Evolutionary conservation across 2,113 vertebrate genomes (phyloP).

Genomic region (Nerophis ophidion): DNA sequence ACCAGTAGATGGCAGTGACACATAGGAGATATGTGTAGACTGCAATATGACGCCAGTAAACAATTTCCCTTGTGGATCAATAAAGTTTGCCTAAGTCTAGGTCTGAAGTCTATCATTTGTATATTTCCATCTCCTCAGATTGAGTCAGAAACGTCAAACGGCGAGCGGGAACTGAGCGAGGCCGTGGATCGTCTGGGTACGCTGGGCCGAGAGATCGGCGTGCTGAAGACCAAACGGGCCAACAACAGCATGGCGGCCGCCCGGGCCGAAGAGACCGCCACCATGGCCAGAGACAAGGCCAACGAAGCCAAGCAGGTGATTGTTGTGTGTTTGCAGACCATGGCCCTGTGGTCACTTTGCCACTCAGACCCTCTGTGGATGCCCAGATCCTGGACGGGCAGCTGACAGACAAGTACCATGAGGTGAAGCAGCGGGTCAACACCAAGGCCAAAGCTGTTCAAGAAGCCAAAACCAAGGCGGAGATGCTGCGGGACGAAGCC

Average conservation of each 20-base stretch:
- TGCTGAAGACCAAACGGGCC: conserved; percentile 85
- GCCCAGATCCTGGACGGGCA: conserved; percentile 82
- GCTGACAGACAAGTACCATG: conserved; percentile 82
- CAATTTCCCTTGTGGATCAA: no score
- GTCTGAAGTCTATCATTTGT: not conserved
- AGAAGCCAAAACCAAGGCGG: conserved; percentile 81
- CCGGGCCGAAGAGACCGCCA: conserved; percentile 83
- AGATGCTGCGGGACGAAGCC: conserved; percentile 83
- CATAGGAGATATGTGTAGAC: no score
- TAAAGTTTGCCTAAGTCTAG: no score
- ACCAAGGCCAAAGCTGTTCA: conserved; percentile 78
- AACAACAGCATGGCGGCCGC: conserved; percentile 87
- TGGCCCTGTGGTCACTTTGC: not conserved
- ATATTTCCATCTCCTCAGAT: conserved; percentile 70
- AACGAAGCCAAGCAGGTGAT: conserved; percentile 87
- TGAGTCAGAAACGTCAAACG: conserved; percentile 71
- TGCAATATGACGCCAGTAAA: no score
- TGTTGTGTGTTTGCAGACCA: conserved; percentile 3
- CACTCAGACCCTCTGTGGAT: conserved; percentile 7
- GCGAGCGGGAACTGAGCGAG: conserved; percentile 75
- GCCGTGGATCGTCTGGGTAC: conserved; percentile 72
- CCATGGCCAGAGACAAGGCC: conserved; percentile 80
- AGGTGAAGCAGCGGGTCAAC: conserved; percentile 80
- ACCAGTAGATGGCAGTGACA: not conserved
- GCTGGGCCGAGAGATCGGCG: conserved; percentile 75